Evolutionary conservation across 2,113 vertebrate genomes (phyloP).

Genomic region (Dolichotis patagonum): DNA sequence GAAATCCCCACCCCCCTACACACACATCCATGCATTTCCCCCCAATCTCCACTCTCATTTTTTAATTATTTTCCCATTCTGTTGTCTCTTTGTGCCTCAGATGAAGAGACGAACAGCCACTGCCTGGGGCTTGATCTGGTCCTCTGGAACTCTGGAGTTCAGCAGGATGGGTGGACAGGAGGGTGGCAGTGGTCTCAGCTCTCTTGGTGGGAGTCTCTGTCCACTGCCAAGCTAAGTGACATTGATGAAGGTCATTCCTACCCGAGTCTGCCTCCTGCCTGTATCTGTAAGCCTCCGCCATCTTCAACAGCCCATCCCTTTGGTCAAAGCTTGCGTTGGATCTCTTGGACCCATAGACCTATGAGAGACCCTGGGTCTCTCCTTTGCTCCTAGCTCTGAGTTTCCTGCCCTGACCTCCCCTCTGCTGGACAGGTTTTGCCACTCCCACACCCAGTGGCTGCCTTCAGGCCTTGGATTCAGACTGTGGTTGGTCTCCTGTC

Average conservation of each 20-base stretch:
- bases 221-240: background rate
- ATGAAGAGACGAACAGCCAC: conserved; percentile 13
- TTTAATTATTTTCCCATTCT: conserved; percentile 86
- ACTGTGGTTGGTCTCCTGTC: rapidly evolving
- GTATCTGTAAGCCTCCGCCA: rapidly evolving
- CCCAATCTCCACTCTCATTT: conserved; percentile 76
- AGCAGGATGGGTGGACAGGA: background rate
- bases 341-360: background rate
- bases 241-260: conserved; percentile 25
- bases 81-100: conserved; percentile 69
- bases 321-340: background rate
- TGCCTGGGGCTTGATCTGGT: background rate
- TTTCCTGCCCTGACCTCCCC: rapidly evolving
- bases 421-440: background rate
- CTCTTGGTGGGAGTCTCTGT: background rate
- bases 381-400: background rate
- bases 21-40: background rate
- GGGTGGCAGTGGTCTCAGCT: rapidly evolving
- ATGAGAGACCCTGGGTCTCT: background rate
- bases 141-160: background rate
- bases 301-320: background rate
- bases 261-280: rapidly evolving
- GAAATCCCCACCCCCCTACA: conserved; percentile 62
- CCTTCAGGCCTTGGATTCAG: background rate
- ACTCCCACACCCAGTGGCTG: rapidly evolving